These are phyloP conservation scores for Climacteris rufus DNA, from an alignment of 2,113 vertebrate genomes.

Conservation along the genomic window DNA sequence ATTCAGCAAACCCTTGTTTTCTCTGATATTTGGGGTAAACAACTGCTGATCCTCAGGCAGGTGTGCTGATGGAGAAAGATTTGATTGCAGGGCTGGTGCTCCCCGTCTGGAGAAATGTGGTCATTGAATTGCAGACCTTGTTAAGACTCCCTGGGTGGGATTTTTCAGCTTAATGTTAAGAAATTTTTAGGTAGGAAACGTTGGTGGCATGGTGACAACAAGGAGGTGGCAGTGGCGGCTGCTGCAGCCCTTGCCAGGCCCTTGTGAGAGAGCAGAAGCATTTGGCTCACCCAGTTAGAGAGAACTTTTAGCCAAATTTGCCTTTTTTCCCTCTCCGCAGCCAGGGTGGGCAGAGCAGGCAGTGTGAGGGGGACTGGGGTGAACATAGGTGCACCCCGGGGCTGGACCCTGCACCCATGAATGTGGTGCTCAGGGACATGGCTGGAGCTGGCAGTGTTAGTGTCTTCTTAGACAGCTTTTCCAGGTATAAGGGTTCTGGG, in stretches of 20 bases:
- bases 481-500: fast-evolving
- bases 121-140: neutral
- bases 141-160: neutral
- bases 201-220: neutral
- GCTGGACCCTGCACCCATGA: neutral
- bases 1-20: neutral
- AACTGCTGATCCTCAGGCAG: neutral
- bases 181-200: fast-evolving
- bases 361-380: fast-evolving
- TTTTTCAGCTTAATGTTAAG: neutral
- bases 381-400: fast-evolving
- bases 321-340: neutral
- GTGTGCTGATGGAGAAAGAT: neutral
- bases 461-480: neutral
- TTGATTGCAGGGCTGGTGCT: neutral
- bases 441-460: neutral
- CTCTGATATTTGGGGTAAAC: neutral
- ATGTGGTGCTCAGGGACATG: neutral
- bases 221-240: neutral
- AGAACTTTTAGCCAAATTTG: neutral
- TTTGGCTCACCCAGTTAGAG: neutral
- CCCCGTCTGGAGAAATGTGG: fast-evolving
- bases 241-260: fast-evolving
- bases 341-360: neutral
- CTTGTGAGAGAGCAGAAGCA: fast-evolving